These are phyloP conservation scores for Lasius platythorax DNA, from an alignment of 2,888 invertebrate genomes.

Conservation along the genomic window DNA sequence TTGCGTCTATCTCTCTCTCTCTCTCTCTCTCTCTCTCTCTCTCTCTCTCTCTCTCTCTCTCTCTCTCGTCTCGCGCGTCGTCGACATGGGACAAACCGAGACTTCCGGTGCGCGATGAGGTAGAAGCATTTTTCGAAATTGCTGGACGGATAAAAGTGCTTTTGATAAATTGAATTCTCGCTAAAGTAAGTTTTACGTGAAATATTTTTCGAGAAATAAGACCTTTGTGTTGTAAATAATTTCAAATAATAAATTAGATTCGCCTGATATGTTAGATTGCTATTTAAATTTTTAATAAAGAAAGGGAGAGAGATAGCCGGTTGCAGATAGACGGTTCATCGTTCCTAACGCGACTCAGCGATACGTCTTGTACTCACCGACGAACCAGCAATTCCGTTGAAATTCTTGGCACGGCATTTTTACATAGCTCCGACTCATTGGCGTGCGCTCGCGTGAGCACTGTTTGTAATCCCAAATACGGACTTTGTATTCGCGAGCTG, in stretches of 20 bases:
- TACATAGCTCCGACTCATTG: constrained; percentile 8
- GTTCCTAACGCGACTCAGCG: background rate
- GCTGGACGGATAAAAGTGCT: background rate
- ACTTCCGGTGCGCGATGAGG: constrained; percentile 19
- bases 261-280: background rate
- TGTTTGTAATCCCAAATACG: constrained; percentile 41
- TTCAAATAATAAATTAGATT: constrained; percentile 12
- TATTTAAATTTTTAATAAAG: background rate
- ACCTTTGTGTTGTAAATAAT: background rate
- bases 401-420: constrained; percentile 19
- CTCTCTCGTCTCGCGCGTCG: background rate
- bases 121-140: background rate
- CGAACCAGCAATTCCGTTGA: background rate
- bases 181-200: background rate
- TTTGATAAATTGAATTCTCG: constrained; percentile 12
- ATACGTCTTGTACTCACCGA: background rate
- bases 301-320: background rate
- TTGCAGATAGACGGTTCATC: background rate
- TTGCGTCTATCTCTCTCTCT: background rate
- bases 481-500: constrained; percentile 52
- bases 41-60: background rate
- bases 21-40: background rate
- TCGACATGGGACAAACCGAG: background rate
- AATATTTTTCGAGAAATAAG: background rate
- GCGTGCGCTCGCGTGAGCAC: background rate